Evolutionary conservation across 2,888 invertebrate genomes (phyloP), one percentile per base, ranked within the genome.

Genomic region (Eristalis intricaria): DNA sequence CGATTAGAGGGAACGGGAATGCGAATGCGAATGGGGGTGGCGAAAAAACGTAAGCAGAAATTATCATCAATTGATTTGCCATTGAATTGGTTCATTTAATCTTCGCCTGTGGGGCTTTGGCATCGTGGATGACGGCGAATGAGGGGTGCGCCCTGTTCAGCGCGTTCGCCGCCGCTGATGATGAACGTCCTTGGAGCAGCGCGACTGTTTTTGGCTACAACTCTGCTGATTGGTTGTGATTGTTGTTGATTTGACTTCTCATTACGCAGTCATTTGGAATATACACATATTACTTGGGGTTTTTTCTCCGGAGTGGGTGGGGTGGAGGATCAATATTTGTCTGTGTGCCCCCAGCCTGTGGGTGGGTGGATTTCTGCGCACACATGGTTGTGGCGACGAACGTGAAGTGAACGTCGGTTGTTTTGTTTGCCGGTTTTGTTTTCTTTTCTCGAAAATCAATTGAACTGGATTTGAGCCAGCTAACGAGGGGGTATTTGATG

Each of bases 71-170:
- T 87, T 87, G 87, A 87, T 84, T 87, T 87, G 87, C 87, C 84
- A 87, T 87, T 87, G 87, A 87, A 87, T 87, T 87, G 87, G 87
- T 87, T 87, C 87, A 87, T 87, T 87, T 87, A 87, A 84, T 87
- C 84, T 84, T 80, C 69, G 84, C 79, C 87, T 65, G 60, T 64
- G 73, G 87, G 76, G 66, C 69, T 50, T 70, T 38, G 40, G 29
- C 83, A 64, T 64, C 74, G 68, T 50, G 56, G 26, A 71, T 74
- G 50, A 77, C 50, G 68, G 77, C 75, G 38, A 7, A n/a, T 0
- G 19, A 32, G 50, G 19, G 19, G 19, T 3, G 7, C 8, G 50
- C 19, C 50, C 19, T 19, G 19, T 19, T 50, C 50, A 50, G 19
- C 19, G 50, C n/a, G 43, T 43, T n/a, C n/a, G n/a, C 43, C 74